Percentiles rank a stretch among this genome's conserved stretches.
These are phyloP conservation scores for Scelioninae gen. 1 DNA, from an alignment of 2,888 invertebrate genomes.

Conservation along the genomic window DNA sequence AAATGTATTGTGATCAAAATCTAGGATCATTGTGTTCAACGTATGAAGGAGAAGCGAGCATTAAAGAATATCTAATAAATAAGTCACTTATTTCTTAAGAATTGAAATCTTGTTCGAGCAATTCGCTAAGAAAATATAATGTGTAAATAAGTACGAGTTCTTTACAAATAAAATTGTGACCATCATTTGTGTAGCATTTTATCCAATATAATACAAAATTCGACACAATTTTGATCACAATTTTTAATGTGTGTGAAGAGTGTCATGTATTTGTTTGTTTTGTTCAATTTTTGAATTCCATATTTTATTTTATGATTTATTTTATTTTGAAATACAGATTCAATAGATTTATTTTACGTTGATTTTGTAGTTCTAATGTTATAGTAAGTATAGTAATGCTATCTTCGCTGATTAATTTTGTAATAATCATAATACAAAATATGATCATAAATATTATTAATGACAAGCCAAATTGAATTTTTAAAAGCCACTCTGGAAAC, in stretches of 20 bases:
- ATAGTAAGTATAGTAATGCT: constrained; percentile 5
- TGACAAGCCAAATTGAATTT: constrained; percentile 4
- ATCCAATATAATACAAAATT: background rate
- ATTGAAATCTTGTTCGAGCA: constrained; percentile 22
- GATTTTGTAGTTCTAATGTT: constrained; percentile 30
- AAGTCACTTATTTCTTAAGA: constrained; percentile 32
- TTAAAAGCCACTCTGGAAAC: background rate
- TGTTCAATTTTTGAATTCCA: background rate
- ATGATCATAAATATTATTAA: constrained; percentile 6
- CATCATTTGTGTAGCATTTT: constrained; percentile 15
- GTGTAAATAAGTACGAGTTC: constrained; percentile 47
- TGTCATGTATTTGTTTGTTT: constrained; percentile 6
- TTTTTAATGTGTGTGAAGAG: constrained; percentile 24
- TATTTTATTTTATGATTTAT: constrained; percentile 22
- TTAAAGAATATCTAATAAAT: constrained; percentile 26
- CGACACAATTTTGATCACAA: constrained; percentile 3
- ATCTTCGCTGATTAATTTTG: constrained; percentile 17
- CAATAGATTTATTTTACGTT: constrained; percentile 37
- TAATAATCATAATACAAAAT: constrained; percentile 9
- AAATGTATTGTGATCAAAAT: constrained; percentile 76
- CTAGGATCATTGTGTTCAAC: constrained; percentile 82
- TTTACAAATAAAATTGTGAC: constrained; percentile 20
- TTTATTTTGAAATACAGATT: background rate
- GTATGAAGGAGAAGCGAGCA: constrained; percentile 74
- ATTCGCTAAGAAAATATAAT: constrained; percentile 17